These are phyloP conservation scores for Amia ocellicauda DNA, from an alignment of 2,113 vertebrate genomes.

Conservation along the genomic window DNA sequence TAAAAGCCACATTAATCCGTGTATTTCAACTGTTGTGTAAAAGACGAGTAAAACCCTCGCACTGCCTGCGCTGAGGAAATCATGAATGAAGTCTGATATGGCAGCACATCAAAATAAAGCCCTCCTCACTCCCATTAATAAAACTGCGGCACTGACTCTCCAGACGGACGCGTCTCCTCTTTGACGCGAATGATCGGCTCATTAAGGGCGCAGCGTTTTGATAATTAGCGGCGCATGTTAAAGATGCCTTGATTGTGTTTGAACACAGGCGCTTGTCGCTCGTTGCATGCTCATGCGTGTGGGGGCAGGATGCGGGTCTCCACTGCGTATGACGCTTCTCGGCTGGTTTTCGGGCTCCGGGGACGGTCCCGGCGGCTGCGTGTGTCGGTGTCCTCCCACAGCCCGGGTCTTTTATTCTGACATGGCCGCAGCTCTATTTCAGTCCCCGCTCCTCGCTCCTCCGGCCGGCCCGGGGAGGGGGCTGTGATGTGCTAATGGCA, in stretches of 20 bases:
- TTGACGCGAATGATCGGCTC: no score
- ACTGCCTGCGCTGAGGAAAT: not conserved
- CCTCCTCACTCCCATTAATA: not conserved
- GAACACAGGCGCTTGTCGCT: no score
- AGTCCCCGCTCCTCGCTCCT: slow-evolving; percentile 8
- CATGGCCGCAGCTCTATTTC: slow-evolving; percentile 15
- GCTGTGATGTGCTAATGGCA: slow-evolving; percentile 68
- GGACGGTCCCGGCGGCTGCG: not conserved
- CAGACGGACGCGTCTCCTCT: no score
- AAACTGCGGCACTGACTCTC: not conserved
- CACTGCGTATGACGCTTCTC: no score
- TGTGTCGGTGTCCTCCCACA: slow-evolving; percentile 8
- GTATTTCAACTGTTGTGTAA: no score
- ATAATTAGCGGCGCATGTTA: no score
- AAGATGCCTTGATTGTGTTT: no score
- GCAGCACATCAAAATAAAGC: slow-evolving; percentile 1
- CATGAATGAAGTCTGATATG: slow-evolving; percentile 4
- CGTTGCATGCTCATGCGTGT: no score
- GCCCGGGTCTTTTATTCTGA: slow-evolving; percentile 11
- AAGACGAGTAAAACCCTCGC: not conserved
- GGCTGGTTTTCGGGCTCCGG: no score
- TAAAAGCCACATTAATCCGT: no score
- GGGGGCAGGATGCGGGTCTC: no score
- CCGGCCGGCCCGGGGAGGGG: slow-evolving; percentile 25
- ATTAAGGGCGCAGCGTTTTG: no score